These are phyloP conservation scores for Peromyscus californicus DNA, from an alignment of 2,113 vertebrate genomes.

Conservation along the genomic window DNA sequence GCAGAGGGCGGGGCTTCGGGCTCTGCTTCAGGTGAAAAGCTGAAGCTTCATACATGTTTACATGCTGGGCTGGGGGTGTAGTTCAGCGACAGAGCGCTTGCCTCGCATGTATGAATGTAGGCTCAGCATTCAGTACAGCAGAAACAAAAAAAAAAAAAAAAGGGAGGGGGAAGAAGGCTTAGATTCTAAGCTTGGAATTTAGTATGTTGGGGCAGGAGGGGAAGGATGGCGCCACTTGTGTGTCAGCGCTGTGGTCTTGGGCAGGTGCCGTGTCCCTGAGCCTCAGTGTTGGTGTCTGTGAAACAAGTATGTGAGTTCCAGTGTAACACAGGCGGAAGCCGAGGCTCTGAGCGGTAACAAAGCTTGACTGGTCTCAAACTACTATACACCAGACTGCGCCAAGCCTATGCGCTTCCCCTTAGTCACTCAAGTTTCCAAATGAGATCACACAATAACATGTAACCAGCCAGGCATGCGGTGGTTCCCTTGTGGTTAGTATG, in stretches of 20 bases:
- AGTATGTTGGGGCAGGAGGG: background rate
- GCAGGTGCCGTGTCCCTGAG: background rate
- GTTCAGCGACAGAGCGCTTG: background rate
- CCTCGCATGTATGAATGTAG: background rate
- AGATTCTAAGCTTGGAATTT: background rate
- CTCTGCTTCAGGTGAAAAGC: background rate
- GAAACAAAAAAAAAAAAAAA: accelerated
- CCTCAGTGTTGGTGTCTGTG: slow-evolving; percentile 51
- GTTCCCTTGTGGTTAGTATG: background rate
- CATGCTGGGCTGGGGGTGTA: background rate
- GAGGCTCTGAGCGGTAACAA: background rate
- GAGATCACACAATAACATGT: background rate
- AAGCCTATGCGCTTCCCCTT: background rate
- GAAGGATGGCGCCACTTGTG: background rate
- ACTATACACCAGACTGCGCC: too few species aligned
- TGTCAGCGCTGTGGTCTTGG: background rate
- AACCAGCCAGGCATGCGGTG: background rate
- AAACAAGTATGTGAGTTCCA: background rate
- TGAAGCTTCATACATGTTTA: background rate
- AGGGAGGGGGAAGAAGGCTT: background rate
- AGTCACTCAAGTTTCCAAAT: background rate
- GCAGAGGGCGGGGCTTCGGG: background rate
- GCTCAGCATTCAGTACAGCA: background rate
- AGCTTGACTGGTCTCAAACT: background rate
- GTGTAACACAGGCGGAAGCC: background rate